A percentile compares a stretch with the other conserved stretches of the same genome.
phyloP scores from a whole-genome alignment of 1,140 invertebrate species.

The Leptinotarsa defecta region DNA sequence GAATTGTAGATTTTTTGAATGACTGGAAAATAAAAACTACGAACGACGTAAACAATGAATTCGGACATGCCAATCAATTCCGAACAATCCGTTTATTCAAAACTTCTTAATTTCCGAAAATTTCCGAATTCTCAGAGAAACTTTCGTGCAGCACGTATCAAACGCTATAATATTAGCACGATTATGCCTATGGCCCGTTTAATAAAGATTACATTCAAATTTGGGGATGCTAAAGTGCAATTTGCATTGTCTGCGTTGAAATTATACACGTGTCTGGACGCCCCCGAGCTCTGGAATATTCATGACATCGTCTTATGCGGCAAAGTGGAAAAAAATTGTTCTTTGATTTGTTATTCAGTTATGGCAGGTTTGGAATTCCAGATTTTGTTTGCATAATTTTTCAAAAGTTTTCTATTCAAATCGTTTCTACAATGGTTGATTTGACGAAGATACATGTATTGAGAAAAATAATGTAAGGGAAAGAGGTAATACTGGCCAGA shows the following conservation, averaged over 20 bases:
- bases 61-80: too few relatives aligned
- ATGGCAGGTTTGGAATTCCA: too few relatives aligned
- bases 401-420: too few relatives aligned
- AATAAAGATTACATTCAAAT: constrained; percentile 4
- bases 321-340: constrained; percentile 6
- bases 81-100: not conserved
- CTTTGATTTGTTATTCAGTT: too few relatives aligned
- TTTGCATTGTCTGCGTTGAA: not conserved
- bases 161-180: constrained; percentile 6
- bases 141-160: not conserved
- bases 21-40: too few relatives aligned
- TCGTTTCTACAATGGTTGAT: too few relatives aligned
- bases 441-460: too few relatives aligned
- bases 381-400: too few relatives aligned
- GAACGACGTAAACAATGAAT: too few relatives aligned
- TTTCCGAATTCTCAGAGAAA: not conserved
- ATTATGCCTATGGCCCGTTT: constrained; percentile 2
- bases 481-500: too few relatives aligned
- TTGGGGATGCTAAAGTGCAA: not conserved
- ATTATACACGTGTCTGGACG: not conserved
- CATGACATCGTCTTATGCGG: not conserved
- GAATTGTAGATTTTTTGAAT: too few relatives aligned
- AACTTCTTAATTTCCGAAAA: not conserved
- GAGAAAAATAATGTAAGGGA: too few relatives aligned
- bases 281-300: not conserved